Conservation (phyloP, 2,797 vertebrate species). For the Sarcophilus harrisii region DNA sequence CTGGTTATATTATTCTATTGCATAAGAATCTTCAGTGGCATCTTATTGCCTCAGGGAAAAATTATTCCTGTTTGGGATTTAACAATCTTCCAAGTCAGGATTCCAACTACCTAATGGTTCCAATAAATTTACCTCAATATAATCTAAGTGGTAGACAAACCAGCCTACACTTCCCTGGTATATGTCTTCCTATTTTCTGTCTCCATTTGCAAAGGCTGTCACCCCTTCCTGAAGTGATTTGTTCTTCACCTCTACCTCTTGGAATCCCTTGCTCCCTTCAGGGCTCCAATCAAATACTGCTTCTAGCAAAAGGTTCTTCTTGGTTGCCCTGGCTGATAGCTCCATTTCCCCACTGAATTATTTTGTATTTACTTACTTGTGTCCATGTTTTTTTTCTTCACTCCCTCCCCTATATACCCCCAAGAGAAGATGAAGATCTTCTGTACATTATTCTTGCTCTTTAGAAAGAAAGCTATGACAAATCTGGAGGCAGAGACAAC, state of each 20-base stretch:
- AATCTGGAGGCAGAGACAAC: neutral
- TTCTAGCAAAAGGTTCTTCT: neutral
- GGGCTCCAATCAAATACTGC: neutral
- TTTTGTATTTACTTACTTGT: neutral
- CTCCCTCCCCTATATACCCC: neutral
- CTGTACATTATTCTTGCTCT: neutral
- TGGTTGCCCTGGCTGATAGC: neutral
- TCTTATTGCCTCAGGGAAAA: neutral
- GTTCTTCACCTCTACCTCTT: neutral
- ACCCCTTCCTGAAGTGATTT: neutral
- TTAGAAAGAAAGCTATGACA: neutral
- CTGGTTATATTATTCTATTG: neutral
- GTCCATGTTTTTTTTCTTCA: neutral
- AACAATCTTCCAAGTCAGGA: neutral
- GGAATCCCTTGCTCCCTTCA: neutral
- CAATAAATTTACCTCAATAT: neutral
- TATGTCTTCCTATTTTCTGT: neutral
- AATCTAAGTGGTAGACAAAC: neutral
- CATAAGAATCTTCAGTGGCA: neutral
- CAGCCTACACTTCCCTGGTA: neutral
- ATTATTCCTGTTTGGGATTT: neutral
- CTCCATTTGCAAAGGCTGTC: neutral
- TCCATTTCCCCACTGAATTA: neutral
- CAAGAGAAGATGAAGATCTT: neutral
- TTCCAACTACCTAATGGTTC: neutral